Conservation (phyloP, 2,113 vertebrate species). For the Procavia capensis region DNA sequence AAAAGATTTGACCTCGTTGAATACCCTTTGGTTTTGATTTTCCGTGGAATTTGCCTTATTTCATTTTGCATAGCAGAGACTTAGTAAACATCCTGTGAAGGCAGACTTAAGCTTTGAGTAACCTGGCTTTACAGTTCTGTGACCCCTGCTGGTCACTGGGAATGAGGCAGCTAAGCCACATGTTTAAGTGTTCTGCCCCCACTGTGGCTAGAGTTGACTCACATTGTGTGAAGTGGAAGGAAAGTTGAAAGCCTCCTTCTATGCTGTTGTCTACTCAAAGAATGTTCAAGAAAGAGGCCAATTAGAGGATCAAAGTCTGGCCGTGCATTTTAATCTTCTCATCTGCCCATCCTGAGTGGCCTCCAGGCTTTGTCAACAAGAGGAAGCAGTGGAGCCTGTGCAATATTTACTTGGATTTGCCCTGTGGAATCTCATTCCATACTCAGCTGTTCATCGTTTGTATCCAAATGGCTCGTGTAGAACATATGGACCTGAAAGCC, state of each 20-base stretch:
- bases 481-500: background rate
- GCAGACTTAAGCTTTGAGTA: background rate
- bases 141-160: slow-evolving; percentile 1
- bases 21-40: slow-evolving; percentile 48
- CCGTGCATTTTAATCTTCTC: slow-evolving; percentile 25
- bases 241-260: slow-evolving; percentile 32
- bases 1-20: background rate
- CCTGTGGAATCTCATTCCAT: background rate
- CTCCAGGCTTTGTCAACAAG: slow-evolving; percentile 6
- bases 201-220: slow-evolving; percentile 1
- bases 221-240: background rate
- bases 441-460: background rate
- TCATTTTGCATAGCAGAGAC: background rate
- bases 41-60: slow-evolving; percentile 54
- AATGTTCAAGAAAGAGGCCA: slow-evolving; percentile 9
- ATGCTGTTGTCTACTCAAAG: slow-evolving; percentile 29
- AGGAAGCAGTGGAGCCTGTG: background rate
- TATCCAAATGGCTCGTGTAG: background rate
- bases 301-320: slow-evolving; percentile 45
- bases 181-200: background rate
- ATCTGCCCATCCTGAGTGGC: background rate
- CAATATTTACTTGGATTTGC: slow-evolving; percentile 43
- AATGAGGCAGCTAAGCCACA: background rate
- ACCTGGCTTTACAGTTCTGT: background rate
- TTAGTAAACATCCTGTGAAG: slow-evolving; percentile 48